phyloP scores from a whole-genome alignment of 1,140 invertebrate genomes.

The Dreissena polymorpha region DNA sequence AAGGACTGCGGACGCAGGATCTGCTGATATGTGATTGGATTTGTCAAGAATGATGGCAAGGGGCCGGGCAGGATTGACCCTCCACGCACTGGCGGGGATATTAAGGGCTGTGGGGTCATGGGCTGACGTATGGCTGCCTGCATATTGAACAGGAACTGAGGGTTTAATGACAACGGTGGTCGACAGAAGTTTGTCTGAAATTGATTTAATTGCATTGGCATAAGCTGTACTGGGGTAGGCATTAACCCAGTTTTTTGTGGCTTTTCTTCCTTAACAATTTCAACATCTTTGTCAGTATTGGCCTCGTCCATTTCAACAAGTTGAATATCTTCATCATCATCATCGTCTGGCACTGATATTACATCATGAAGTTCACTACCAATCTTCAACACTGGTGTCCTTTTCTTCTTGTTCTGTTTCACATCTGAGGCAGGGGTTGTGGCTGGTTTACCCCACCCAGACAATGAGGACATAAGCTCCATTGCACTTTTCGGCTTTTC shows the following conservation, averaged over 20 bases:
- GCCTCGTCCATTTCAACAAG: no score
- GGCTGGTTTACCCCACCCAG: constrained; percentile 21
- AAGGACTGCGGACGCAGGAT: no score
- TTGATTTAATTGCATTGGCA: no score
- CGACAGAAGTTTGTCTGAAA: no score
- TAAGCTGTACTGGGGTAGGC: no score
- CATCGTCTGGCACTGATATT: background rate
- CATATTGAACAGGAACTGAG: background rate
- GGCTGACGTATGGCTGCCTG: background rate
- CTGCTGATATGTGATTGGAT: no score
- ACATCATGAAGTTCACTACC: background rate
- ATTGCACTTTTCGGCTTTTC: constrained; percentile 7
- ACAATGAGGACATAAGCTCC: constrained; percentile 9
- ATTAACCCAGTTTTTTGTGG: no score
- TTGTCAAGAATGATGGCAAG: no score
- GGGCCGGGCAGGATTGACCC: background rate
- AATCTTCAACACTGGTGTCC: background rate
- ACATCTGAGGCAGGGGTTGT: background rate
- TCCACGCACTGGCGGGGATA: background rate
- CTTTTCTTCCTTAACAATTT: no score
- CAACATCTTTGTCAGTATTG: no score
- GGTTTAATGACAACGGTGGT: background rate
- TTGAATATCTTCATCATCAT: constrained; percentile 6
- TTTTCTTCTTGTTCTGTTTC: background rate
- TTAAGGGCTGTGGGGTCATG: background rate